These are phyloP conservation scores for Leuciscus idus DNA, from an alignment of 2,113 vertebrate species.

Conservation along the genomic window DNA sequence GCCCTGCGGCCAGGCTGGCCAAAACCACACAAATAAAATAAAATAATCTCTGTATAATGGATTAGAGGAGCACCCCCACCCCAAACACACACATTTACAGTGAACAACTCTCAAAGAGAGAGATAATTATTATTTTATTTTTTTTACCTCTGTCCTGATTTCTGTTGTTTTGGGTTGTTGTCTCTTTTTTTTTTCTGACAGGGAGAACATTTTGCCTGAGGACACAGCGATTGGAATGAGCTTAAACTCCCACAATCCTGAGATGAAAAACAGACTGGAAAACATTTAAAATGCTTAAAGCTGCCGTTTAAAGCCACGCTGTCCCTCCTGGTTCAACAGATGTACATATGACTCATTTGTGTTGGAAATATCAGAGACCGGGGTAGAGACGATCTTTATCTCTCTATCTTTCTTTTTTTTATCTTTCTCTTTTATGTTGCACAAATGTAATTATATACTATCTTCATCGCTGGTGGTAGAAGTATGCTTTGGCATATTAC, in stretches of 20 bases:
- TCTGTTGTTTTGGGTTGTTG: constrained; percentile 69
- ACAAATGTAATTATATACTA: background rate
- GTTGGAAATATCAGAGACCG: constrained; percentile 63
- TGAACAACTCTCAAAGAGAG: constrained; percentile 39
- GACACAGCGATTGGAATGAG: constrained; percentile 75
- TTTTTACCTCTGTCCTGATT: constrained; percentile 70
- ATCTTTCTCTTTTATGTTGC: constrained; percentile 10
- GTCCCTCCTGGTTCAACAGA: constrained; percentile 68
- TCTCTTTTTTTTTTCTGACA: constrained; percentile 46
- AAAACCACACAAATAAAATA: constrained; percentile 74
- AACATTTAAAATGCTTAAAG: constrained; percentile 72
- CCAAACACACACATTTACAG: constrained; percentile 52
- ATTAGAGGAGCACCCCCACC: constrained; percentile 47
- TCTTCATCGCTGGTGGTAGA: background rate
- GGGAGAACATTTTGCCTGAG: constrained; percentile 64
- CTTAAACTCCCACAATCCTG: constrained; percentile 77
- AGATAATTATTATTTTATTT: too few relatives aligned
- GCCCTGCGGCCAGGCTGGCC: constrained; percentile 66
- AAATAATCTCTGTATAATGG: constrained; percentile 76
- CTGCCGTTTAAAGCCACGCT: constrained; percentile 65
- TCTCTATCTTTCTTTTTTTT: constrained; percentile 7
- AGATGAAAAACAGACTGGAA: constrained; percentile 66
- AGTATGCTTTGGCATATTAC: background rate
- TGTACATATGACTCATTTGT: constrained; percentile 71
- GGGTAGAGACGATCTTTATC: constrained; percentile 52